Conservation (phyloP, 1,140 invertebrate species). For the Chrysopa pallens region DNA sequence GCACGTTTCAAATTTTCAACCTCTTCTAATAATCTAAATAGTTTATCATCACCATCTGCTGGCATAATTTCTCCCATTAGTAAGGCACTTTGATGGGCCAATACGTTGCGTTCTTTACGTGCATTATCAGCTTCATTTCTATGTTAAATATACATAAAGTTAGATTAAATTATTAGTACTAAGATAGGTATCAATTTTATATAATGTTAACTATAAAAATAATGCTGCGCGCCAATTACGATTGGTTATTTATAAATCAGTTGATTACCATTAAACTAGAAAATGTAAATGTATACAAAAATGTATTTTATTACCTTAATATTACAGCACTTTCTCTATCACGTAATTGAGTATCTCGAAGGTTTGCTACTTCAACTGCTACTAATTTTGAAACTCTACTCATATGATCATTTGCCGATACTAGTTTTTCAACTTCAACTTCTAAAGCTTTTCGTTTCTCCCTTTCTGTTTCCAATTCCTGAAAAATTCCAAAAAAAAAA, state of each 20-base stretch:
- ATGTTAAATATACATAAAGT: constrained; percentile 6
- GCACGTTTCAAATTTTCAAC: constrained; percentile 38
- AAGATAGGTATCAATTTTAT: no score
- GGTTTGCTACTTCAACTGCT: constrained; percentile 36
- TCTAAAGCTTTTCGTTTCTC: constrained; percentile 24
- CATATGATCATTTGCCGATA: constrained; percentile 35
- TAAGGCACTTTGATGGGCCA: constrained; percentile 45
- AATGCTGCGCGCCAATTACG: no score
- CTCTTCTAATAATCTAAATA: constrained; percentile 34
- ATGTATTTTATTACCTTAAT: constrained; percentile 16
- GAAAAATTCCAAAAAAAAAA: constrained; percentile 2
- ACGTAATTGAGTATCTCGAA: constrained; percentile 36
- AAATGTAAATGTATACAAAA: no score
- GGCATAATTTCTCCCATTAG: constrained; percentile 35
- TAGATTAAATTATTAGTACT: background rate
- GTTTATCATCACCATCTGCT: constrained; percentile 27
- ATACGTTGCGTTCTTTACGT: constrained; percentile 41
- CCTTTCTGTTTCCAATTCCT: constrained; percentile 36
- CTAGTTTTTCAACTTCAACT: constrained; percentile 31
- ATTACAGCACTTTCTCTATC: constrained; percentile 36
- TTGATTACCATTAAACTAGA: no score
- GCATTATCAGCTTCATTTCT: constrained; percentile 31
- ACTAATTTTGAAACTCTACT: constrained; percentile 42
- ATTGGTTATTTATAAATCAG: no score
- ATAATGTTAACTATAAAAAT: no score